Evolutionary conservation across 2,888 invertebrate genomes (phyloP).

Genomic region (Sarcophaga subvicina): DNA sequence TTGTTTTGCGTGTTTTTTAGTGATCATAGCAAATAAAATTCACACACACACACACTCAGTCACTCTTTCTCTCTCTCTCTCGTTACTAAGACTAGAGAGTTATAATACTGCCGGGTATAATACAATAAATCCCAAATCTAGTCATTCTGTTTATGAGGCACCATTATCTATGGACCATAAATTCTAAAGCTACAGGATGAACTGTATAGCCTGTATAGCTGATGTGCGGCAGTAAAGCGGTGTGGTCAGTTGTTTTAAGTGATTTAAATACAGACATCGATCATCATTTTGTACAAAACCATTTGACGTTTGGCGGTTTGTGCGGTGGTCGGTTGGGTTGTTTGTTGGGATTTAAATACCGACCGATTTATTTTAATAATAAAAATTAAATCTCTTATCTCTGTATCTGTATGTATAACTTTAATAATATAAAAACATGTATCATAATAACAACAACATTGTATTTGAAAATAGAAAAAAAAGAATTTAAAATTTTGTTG

Average conservation of each 20-base stretch:
- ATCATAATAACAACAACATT: not conserved
- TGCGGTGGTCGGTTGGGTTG: not conserved
- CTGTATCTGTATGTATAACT: not conserved
- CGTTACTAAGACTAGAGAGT: too few relatives aligned
- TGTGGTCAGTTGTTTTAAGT: not conserved
- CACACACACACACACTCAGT: not conserved
- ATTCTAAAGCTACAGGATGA: not conserved
- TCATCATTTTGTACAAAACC: slow-evolving; percentile 35
- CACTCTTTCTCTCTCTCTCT: not conserved
- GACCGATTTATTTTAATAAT: slow-evolving; percentile 36
- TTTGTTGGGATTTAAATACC: slow-evolving; percentile 26
- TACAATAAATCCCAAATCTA: not conserved
- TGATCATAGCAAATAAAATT: not conserved
- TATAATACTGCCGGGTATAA: too few relatives aligned
- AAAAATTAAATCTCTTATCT: slow-evolving; percentile 32
- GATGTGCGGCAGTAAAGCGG: not conserved
- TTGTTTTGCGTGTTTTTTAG: slow-evolving; percentile 21
- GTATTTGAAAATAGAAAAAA: not conserved
- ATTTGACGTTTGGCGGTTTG: not conserved
- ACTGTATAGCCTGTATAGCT: not conserved
- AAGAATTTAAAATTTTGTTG: not conserved
- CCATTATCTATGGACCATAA: not conserved
- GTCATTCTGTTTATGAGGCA: not conserved
- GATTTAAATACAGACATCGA: slow-evolving; percentile 47
- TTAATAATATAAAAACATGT: not conserved